Evolutionary conservation across 2,888 invertebrate species (phyloP).

Genomic region (Phlogophora meticulosa): DNA sequence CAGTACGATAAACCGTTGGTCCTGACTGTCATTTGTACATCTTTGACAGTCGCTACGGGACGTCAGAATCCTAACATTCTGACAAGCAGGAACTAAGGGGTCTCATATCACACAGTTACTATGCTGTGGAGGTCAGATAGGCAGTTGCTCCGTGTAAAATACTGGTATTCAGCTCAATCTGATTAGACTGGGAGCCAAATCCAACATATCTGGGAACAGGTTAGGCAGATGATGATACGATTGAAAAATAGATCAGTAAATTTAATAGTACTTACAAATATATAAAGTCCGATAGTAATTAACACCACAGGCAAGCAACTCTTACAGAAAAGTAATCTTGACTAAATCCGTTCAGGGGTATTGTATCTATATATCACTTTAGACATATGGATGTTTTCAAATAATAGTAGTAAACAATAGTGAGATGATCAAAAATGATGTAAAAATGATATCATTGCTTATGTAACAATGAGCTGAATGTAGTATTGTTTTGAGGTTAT

Average conservation of each 20-base stretch:
- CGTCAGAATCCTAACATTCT: too few relatives aligned
- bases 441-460: constrained; percentile 28
- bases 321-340: neutral
- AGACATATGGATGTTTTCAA: constrained; percentile 37
- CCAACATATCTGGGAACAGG: neutral
- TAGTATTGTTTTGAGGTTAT: constrained; percentile 1
- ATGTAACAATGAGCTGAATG: constrained; percentile 22
- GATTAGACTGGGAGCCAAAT: neutral
- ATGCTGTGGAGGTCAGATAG: too few relatives aligned
- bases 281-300: neutral
- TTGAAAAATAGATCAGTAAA: neutral
- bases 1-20: too few relatives aligned
- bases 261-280: constrained; percentile 28
- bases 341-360: constrained; percentile 11
- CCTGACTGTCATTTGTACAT: too few relatives aligned
- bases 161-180: neutral
- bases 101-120: too few relatives aligned
- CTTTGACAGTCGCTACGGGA: too few relatives aligned
- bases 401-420: constrained; percentile 12
- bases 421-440: constrained; percentile 9
- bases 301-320: neutral
- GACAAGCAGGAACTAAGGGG: too few relatives aligned
- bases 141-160: too few relatives aligned
- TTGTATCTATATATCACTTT: constrained; percentile 33
- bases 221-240: neutral